Conservation (phyloP, 2,797 vertebrate species). For the Danio choprae region DNA sequence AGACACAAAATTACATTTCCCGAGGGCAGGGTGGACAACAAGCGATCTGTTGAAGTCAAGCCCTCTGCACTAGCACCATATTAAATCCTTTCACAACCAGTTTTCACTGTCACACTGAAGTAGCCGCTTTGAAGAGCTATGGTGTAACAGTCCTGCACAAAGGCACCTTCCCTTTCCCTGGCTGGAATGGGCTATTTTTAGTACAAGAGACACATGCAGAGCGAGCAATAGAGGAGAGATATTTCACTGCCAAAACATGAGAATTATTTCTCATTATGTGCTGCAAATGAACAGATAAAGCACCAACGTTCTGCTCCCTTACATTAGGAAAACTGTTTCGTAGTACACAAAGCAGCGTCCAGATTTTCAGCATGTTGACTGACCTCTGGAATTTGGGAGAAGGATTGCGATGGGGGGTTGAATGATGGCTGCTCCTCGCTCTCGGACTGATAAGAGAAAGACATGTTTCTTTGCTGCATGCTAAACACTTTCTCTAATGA, state of each 20-base stretch:
- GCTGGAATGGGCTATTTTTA: constrained; percentile 52
- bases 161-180: constrained; percentile 52
- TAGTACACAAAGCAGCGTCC: background rate
- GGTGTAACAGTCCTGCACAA: constrained; percentile 45
- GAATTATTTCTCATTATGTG: constrained; percentile 22
- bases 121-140: constrained; percentile 34
- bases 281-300: constrained; percentile 3
- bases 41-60: constrained; percentile 46
- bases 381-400: constrained; percentile 40
- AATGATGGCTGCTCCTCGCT: constrained; percentile 30
- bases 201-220: constrained; percentile 2
- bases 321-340: background rate
- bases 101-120: constrained; percentile 48
- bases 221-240: constrained; percentile 8
- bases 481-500: constrained; percentile 46
- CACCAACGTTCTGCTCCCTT: background rate
- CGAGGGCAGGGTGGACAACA: constrained; percentile 35
- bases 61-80: constrained; percentile 37
- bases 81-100: constrained; percentile 50
- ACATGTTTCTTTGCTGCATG: constrained; percentile 26
- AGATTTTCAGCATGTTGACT: background rate
- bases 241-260: constrained; percentile 17
- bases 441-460: constrained; percentile 31
- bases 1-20: constrained; percentile 31
- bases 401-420: constrained; percentile 18